Percentiles rank a stretch among this genome's conserved stretches.
Conservation (phyloP, 2,113 vertebrate genomes). For the Eclectus roratus region DNA sequence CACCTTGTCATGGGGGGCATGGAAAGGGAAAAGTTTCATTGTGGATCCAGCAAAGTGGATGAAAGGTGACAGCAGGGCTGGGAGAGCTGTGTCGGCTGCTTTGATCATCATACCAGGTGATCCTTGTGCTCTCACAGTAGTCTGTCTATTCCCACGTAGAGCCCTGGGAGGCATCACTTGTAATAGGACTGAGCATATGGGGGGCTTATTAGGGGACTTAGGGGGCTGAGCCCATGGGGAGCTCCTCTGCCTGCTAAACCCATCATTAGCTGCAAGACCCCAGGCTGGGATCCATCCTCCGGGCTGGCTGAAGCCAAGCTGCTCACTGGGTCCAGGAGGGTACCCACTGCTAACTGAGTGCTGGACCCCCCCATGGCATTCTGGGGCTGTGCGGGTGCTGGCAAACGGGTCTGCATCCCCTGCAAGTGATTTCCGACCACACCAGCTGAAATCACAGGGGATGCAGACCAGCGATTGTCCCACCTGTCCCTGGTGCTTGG, state of each 20-base stretch:
- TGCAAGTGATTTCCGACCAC: neutral
- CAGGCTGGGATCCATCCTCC: neutral
- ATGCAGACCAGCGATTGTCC: neutral
- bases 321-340: neutral
- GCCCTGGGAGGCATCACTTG: neutral
- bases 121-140: neutral
- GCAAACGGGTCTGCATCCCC: neutral
- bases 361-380: fast-evolving
- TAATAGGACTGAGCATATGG: neutral
- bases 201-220: neutral
- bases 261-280: neutral
- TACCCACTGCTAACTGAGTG: neutral
- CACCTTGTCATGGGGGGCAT: neutral
- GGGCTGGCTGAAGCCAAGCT: neutral
- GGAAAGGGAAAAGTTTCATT: fast-evolving
- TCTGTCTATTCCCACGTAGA: neutral
- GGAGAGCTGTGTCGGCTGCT: fast-evolving
- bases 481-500: neutral
- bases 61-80: neutral
- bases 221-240: neutral
- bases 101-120: neutral
- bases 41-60: neutral
- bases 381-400: neutral
- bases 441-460: no score
- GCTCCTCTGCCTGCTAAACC: neutral